Conservation (phyloP, 2,113 vertebrate species). For the Equus przewalskii region DNA sequence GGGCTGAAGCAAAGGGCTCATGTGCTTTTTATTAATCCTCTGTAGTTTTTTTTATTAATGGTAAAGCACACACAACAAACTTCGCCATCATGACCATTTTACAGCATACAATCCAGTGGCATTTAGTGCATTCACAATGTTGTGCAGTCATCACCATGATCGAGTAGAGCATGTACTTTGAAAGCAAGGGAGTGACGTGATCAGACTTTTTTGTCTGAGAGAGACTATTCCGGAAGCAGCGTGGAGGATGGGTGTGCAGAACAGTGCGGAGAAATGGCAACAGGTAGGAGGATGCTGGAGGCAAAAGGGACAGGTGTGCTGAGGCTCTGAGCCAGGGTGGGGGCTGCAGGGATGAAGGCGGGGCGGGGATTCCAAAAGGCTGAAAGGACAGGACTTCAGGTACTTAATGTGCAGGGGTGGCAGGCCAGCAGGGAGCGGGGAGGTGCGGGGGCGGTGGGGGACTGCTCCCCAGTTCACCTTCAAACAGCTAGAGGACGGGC, state of each 20-base stretch:
- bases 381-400: not conserved
- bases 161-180: not conserved
- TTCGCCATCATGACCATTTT: too few relatives aligned
- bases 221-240: not conserved
- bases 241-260: accelerated
- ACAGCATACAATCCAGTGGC: not conserved
- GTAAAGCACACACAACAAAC: not conserved
- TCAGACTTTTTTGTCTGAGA: not conserved
- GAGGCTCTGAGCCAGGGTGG: not conserved
- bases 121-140: accelerated
- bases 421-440: not conserved
- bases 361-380: accelerated
- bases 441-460: too few relatives aligned
- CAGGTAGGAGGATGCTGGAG: not conserved
- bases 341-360: not conserved
- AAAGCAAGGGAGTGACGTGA: not conserved
- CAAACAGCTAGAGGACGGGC: not conserved
- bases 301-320: not conserved
- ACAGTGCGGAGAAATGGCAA: not conserved
- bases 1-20: not conserved
- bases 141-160: too few relatives aligned
- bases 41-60: not conserved
- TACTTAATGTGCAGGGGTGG: too few relatives aligned
- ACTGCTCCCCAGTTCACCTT: not conserved
- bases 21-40: not conserved